Evolutionary conservation across 2,113 vertebrate genomes (phyloP), one percentile per base, ranked within the genome.

Genomic region (Forbesichthys papilliferus): DNA sequence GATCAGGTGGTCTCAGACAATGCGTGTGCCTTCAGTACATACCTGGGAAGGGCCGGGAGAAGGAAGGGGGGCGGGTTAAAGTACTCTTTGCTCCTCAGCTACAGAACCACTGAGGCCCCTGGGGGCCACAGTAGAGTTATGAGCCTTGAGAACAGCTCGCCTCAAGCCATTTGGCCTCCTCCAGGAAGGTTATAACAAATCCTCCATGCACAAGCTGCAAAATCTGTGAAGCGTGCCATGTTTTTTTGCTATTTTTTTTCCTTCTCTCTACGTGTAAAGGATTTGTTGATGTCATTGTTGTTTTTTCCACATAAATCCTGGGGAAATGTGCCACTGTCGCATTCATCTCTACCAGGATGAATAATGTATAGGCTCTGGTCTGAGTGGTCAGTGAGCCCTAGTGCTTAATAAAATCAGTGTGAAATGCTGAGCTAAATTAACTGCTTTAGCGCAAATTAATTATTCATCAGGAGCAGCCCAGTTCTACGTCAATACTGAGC

Each of bases 351-450:
- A 64, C 58, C 58, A 62, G 80, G 73, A 90, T 92, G 80, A 92
- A 92, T 92, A 91, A 88, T 91, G 69, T 84, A 92, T 91, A 75
- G 73, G 58, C 63, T 80, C 70, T 64, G 68, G 77, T 77, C 85
- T 83, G 80, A 85, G 83, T 78, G 75, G 73, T 73, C 73, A 83
- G 74, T 63, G 80, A 69, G 73, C 69, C 61, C 62, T 53, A 60
- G 78, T 60, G 60, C 76, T 84, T 89, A 87, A 89, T 87, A 78
- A 90, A 90, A 91, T 90, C 85, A 75, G 81, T 66, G 69, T 79
- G 79, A 82, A 89, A 88, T 74, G 56, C 65, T 61, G 79, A 81
- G 48, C 78, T 90, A 87, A 91, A 90, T 90, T 89, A 89, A 88
- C 81, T 83, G 89, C 57, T 33, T 69, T 79, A 78, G 75, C 84